These are phyloP conservation scores for Ooceraea biroi DNA, from an alignment of 1,140 invertebrate species.

Conservation along the genomic window DNA sequence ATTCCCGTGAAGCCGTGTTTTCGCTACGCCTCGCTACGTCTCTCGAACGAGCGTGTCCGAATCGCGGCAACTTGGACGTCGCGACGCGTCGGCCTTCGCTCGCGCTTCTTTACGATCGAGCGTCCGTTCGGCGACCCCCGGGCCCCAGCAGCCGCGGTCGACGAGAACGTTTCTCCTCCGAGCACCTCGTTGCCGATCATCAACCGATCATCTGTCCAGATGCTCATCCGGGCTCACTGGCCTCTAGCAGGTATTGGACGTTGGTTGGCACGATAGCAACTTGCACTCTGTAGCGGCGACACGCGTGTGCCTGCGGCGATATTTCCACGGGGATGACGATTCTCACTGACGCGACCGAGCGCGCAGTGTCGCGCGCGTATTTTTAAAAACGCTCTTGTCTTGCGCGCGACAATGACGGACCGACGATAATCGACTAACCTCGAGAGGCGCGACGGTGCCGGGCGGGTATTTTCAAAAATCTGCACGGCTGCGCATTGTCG, in stretches of 20 bases:
- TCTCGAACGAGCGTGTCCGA: conserved; percentile 1
- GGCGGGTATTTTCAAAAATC: conserved; percentile 58
- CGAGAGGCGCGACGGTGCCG: not conserved
- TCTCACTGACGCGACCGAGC: conserved; percentile 2
- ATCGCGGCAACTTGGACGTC: not conserved
- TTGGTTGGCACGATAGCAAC: too few species aligned
- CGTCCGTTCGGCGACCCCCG: conserved; percentile 31
- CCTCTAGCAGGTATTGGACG: too few species aligned
- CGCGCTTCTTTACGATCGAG: not conserved
- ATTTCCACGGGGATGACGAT: not conserved
- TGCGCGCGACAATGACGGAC: not conserved
- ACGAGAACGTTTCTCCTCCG: conserved; percentile 27
- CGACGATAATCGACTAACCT: not conserved
- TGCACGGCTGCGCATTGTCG: conserved; percentile 21
- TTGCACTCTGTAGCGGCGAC: too few species aligned
- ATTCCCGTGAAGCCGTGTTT: conserved; percentile 25
- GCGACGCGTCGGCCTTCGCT: conserved; percentile 11
- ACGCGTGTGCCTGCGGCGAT: not conserved
- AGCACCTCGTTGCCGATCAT: too few species aligned
- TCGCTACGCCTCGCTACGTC: not conserved
- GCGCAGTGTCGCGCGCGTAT: conserved; percentile 27
- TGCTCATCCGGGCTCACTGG: too few species aligned
- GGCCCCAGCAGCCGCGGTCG: not conserved
- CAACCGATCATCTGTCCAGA: too few species aligned
- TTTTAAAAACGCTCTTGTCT: conserved; percentile 44